These are phyloP conservation scores for Noctua janthina DNA, from an alignment of 2,888 invertebrate genomes.

Conservation along the genomic window DNA sequence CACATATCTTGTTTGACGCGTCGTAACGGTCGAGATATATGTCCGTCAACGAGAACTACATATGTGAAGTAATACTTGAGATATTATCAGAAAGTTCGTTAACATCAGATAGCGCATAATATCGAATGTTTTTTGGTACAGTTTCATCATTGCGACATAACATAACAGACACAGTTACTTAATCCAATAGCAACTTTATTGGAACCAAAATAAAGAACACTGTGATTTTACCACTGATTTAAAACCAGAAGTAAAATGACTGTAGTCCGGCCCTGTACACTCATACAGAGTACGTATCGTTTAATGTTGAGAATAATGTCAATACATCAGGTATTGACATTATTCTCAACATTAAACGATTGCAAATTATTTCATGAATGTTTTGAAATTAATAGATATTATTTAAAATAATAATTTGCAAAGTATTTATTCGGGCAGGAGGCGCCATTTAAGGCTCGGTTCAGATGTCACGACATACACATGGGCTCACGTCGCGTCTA, in stretches of 20 bases:
- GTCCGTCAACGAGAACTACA: slow-evolving; percentile 32
- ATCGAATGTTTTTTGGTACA: slow-evolving; percentile 27
- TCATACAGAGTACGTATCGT: not conserved
- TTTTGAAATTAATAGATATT: slow-evolving; percentile 3
- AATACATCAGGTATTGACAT: too few species aligned
- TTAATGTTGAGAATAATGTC: slow-evolving; percentile 9
- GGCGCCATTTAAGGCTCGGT: slow-evolving; percentile 4
- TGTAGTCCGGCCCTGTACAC: slow-evolving; percentile 26
- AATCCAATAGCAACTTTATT: not conserved
- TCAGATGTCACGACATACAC: slow-evolving; percentile 10
- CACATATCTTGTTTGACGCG: slow-evolving; percentile 43
- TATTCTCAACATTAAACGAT: too few species aligned
- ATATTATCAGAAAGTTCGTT: slow-evolving; percentile 42
- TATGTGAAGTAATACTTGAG: slow-evolving; percentile 41
- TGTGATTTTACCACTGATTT: not conserved
- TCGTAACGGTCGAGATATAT: slow-evolving; percentile 51
- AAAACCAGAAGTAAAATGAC: not conserved
- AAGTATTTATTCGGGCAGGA: not conserved
- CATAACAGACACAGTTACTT: not conserved
- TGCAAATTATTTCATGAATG: not conserved
- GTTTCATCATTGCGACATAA: slow-evolving; percentile 9
- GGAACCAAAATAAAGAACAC: not conserved
- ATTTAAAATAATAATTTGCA: slow-evolving; percentile 8
- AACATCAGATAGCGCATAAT: slow-evolving; percentile 9
- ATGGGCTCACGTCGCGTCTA: not conserved